Percentiles rank a stretch among this genome's conserved stretches.
Conservation (phyloP, 2,888 invertebrate genomes). For the Kryphioiulus occultus region DNA sequence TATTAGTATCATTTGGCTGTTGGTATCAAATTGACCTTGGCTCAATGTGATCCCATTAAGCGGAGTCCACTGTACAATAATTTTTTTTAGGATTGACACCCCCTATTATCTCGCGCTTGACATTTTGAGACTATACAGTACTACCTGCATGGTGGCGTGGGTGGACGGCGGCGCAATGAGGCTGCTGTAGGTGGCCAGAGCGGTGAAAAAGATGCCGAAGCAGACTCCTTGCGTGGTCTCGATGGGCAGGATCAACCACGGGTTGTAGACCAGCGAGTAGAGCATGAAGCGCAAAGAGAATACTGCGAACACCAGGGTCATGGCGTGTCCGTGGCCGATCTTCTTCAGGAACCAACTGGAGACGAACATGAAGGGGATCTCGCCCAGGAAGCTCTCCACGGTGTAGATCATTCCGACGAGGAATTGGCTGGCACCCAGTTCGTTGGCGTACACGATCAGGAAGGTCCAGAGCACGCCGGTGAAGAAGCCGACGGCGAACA, state of each 20-base stretch:
- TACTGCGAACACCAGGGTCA: conserved; percentile 81
- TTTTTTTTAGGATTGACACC: too few species aligned
- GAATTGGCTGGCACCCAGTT: conserved; percentile 68
- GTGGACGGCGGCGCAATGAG: conserved; percentile 40
- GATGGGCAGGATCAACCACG: conserved; percentile 49
- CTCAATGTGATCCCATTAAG: too few species aligned
- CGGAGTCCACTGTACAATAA: too few species aligned
- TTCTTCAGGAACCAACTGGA: conserved; percentile 85
- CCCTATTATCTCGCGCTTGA: too few species aligned
- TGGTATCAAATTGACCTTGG: too few species aligned
- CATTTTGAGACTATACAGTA: too few species aligned
- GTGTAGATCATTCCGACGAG: conserved; percentile 73
- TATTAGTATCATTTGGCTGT: too few species aligned
- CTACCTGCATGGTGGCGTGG: conserved; percentile 46
- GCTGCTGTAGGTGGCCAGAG: conserved; percentile 50
- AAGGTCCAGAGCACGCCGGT: conserved; percentile 89
- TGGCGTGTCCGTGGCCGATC: conserved; percentile 81
- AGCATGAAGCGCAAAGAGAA: conserved; percentile 75
- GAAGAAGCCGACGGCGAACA: conserved; percentile 82
- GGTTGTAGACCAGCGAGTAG: conserved; percentile 50
- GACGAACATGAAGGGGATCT: conserved; percentile 75
- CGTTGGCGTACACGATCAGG: conserved; percentile 70
- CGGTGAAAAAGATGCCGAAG: conserved; percentile 50
- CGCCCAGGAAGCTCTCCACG: conserved; percentile 72
- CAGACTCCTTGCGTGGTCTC: conserved; percentile 51